Conservation (phyloP, 2,113 vertebrate species). For the Cichladusa arquata region DNA sequence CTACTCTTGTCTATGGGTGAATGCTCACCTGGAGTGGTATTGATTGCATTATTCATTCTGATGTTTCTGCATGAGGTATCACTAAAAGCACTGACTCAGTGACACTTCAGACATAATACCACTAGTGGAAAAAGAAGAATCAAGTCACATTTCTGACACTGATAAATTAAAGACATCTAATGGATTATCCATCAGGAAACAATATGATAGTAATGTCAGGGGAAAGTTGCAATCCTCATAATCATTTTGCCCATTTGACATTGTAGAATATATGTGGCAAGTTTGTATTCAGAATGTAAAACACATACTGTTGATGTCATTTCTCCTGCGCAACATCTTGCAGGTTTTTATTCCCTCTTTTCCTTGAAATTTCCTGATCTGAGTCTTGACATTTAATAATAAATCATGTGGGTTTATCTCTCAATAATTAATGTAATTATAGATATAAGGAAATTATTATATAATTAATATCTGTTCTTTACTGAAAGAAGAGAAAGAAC, state of each 20-base stretch:
- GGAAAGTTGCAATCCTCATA: not conserved
- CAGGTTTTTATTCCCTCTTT: not conserved
- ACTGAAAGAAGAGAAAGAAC: not conserved
- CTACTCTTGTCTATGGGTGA: not conserved
- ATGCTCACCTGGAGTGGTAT: not conserved
- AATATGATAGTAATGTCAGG: not conserved
- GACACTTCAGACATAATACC: not conserved
- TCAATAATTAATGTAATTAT: no score
- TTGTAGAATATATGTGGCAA: not conserved
- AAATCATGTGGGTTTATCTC: not conserved
- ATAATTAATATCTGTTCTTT: not conserved
- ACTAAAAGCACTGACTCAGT: not conserved
- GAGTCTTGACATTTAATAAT: not conserved
- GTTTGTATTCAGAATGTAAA: not conserved
- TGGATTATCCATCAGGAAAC: not conserved
- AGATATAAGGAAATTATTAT: not conserved
- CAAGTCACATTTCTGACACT: not conserved
- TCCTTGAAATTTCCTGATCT: not conserved
- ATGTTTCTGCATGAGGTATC: not conserved
- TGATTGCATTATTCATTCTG: not conserved
- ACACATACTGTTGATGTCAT: not conserved
- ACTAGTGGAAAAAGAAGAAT: not conserved
- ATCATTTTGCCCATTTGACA: not conserved
- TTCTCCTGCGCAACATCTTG: not conserved
- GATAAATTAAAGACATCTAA: not conserved